These are phyloP conservation scores for Chelonia mydas DNA, from an alignment of 2,797 vertebrate genomes.

Conservation along the genomic window DNA sequence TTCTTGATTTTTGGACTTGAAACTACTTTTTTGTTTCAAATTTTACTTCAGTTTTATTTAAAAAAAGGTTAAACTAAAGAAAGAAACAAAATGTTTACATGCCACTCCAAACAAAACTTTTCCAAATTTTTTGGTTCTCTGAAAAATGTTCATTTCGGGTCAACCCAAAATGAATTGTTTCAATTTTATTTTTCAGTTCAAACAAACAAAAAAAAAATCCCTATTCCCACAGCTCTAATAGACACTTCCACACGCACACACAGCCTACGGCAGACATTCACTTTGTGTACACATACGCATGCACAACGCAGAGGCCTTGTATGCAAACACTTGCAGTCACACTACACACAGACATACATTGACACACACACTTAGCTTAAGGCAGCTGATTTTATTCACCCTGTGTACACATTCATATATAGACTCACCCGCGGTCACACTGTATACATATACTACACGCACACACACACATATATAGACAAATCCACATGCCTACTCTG, in stretches of 20 bases:
- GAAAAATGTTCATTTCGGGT: not conserved
- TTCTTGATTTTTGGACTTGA: not conserved
- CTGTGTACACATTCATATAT: not conserved
- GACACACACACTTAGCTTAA: not conserved
- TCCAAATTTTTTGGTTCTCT: not conserved
- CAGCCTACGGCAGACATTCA: not conserved
- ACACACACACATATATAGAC: too few relatives aligned
- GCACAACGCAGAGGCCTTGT: not conserved
- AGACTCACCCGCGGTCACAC: too few relatives aligned
- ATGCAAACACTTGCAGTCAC: not conserved
- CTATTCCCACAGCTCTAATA: not conserved
- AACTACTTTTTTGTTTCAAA: not conserved
- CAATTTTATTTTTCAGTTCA: not conserved
- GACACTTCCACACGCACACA: not conserved
- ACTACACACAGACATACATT: not conserved
- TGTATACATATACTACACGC: not conserved
- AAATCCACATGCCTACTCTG: accelerated
- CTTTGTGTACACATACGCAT: not conserved
- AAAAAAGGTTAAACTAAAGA: not conserved
- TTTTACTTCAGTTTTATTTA: not conserved
- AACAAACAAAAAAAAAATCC: not conserved
- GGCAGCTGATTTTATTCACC: not conserved
- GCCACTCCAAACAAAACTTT: not conserved
- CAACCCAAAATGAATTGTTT: not conserved
- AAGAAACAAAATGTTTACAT: not conserved